Evolutionary conservation across 2,888 invertebrate genomes (phyloP).

Genomic region (Corythucha ciliata): DNA sequence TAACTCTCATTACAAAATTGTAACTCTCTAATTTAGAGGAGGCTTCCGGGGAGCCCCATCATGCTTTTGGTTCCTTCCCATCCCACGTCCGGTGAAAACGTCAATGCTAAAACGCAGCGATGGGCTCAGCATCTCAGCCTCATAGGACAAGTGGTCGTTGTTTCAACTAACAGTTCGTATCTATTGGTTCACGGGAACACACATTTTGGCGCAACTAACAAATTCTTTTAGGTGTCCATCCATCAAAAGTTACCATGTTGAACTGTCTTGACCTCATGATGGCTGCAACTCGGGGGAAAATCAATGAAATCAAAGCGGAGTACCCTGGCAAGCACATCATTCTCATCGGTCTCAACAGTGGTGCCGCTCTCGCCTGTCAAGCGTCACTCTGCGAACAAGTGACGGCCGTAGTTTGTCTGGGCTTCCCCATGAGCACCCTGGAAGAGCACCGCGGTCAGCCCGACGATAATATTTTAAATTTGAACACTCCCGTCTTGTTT

Average conservation of each 20-base stretch:
- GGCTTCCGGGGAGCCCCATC: conserved; percentile 59
- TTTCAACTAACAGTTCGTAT: conserved; percentile 40
- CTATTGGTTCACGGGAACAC: not conserved
- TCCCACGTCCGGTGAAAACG: conserved; percentile 20
- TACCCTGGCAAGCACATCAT: conserved; percentile 61
- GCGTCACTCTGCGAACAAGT: conserved; percentile 62
- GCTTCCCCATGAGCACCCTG: conserved; percentile 64
- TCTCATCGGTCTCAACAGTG: conserved; percentile 66
- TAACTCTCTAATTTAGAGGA: conserved; percentile 43
- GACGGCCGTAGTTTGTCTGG: conserved; percentile 64
- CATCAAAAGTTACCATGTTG: conserved; percentile 30
- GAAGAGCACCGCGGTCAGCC: conserved; percentile 65
- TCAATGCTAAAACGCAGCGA: conserved; percentile 46
- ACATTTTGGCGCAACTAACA: not conserved
- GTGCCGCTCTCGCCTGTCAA: conserved; percentile 65
- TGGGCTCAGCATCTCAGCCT: conserved; percentile 60
- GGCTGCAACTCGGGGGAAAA: conserved; percentile 56
- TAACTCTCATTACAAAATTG: not conserved
- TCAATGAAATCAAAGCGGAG: conserved; percentile 58
- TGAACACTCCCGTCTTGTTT: conserved; percentile 65
- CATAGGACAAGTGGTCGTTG: conserved; percentile 57
- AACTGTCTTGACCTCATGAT: conserved; percentile 54
- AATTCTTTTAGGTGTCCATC: conserved; percentile 11
- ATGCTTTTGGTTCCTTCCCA: conserved; percentile 50
- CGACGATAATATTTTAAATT: conserved; percentile 63